Evolutionary conservation across 2,797 vertebrate genomes (phyloP).

Genomic region (Lacerta bilineata): DNA sequence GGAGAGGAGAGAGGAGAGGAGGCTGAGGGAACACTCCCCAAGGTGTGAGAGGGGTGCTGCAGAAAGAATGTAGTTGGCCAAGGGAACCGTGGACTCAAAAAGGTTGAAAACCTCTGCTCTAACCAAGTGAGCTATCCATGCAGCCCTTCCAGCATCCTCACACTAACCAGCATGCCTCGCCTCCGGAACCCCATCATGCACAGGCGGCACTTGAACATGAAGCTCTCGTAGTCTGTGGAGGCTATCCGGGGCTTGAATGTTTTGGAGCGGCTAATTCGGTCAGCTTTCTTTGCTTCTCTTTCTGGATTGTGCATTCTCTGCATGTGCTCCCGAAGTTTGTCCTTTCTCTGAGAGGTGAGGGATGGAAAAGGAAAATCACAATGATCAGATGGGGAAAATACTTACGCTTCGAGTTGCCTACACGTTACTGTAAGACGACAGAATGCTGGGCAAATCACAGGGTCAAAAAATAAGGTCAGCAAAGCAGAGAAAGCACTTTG

Average conservation of each 20-base stretch:
- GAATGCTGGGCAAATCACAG: background rate
- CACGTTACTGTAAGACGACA: background rate
- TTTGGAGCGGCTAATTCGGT: slow-evolving; percentile 93
- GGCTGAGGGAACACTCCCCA: no score
- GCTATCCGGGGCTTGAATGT: slow-evolving; percentile 93
- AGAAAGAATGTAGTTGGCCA: no score
- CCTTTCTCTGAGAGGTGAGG: slow-evolving; percentile 88
- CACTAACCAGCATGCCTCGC: slow-evolving; percentile 94
- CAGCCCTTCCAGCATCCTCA: no score
- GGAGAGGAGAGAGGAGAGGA: no score
- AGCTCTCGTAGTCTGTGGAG: slow-evolving; percentile 95
- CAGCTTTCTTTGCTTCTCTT: slow-evolving; percentile 95
- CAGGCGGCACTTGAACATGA: slow-evolving; percentile 96
- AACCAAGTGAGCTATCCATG: no score
- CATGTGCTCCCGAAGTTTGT: slow-evolving; percentile 98
- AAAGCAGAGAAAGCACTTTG: background rate
- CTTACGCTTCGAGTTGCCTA: background rate
- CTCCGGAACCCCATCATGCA: slow-evolving; percentile 99
- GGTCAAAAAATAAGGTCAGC: background rate
- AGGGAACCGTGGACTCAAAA: no score
- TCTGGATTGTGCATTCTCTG: slow-evolving; percentile 99
- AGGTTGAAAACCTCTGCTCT: no score
- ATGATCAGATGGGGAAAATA: accelerated
- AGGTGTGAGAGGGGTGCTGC: no score
- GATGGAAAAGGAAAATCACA: background rate